Base-by-base conservation (phyloP, 1,140 invertebrate species). In the Leptinotarsa undecemlineata region DNA sequence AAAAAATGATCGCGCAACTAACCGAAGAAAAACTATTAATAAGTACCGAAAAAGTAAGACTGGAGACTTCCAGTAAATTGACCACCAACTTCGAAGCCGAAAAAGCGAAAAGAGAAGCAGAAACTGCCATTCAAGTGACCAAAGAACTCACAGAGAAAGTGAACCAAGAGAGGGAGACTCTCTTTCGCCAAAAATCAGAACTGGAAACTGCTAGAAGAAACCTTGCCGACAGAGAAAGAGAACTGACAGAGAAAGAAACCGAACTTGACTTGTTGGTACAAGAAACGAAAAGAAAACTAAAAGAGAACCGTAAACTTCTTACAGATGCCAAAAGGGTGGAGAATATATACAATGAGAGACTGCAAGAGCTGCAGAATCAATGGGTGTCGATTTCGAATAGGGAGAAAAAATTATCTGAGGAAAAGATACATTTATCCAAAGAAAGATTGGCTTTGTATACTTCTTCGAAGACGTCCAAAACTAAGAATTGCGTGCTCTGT, bases 81-180 rank as follows among this genome's bases (percentile, higher is more conserved):
- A 77, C 83, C 26, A 77, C 77, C 61, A 81, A 71, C 23, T 81
- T 80, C 21, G 85, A 85, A 75, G 42, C 79, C 3, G 82, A 87
- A 72, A 83, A 82, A 68, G 81, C 84, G 33, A 84, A 85, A 60
- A 71, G 83, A 1, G 87, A 88, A 79, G 74, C 87, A n/a, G 86
- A 88, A 63, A 85, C 86, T 1, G 86, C 87, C 5, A 81, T 88
- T 3, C 81, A 87, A 79, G 85, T 87, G 26, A 87, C 87, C 2
- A 82, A 84, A 68, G 86, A 88, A 77, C 84, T 87, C 1, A 82
- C 86, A 0, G 84, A 85, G 57, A 82, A 83, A 64, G 84, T 87
- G 0, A 87, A 87, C 79, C 79, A 81, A 64, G 87, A 87, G 78
- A 81, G 87, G 2, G 84, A 86, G 60, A 80, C 82, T 23, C 83